Percentiles rank a stretch among this genome's conserved stretches.
These are phyloP conservation scores for Neelides folsomi DNA, from an alignment of 2,888 invertebrate genomes.

Conservation along the genomic window DNA sequence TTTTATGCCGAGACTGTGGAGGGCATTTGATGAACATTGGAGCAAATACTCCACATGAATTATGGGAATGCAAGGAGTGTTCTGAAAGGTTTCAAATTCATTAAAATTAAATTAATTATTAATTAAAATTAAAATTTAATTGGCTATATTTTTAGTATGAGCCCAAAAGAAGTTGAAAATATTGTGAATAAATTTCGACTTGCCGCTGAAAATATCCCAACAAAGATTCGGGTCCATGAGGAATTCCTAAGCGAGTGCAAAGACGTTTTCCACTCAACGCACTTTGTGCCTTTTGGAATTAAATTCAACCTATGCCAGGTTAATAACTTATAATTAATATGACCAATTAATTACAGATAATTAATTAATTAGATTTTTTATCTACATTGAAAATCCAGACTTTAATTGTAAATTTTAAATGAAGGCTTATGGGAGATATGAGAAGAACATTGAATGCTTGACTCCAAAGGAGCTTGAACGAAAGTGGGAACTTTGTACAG, in stretches of 20 bases:
- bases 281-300: conserved; percentile 24
- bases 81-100: conserved; percentile 3
- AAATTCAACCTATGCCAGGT: conserved; percentile 25
- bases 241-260: conserved; percentile 25
- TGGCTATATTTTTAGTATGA: conserved; percentile 2
- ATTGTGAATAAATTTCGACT: conserved; percentile 15
- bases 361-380: too few relatives aligned
- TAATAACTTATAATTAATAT: not conserved
- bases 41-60: conserved; percentile 2
- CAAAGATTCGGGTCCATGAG: conserved; percentile 22
- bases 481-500: conserved; percentile 23
- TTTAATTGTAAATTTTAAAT: not conserved
- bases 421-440: conserved; percentile 25
- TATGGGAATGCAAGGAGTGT: conserved; percentile 17
- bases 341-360: too few relatives aligned
- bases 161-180: conserved; percentile 10
- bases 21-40: conserved; percentile 7
- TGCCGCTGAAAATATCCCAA: conserved; percentile 10
- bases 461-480: conserved; percentile 16
- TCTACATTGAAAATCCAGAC: too few relatives aligned
- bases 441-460: conserved; percentile 13
- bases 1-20: conserved; percentile 22
- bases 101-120: not conserved
- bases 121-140: not conserved
- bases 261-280: conserved; percentile 21